Percentiles rank a stretch among this genome's conserved stretches.
Conservation (phyloP, 2,113 vertebrate genomes). For the Xiphophorus couchianus region DNA sequence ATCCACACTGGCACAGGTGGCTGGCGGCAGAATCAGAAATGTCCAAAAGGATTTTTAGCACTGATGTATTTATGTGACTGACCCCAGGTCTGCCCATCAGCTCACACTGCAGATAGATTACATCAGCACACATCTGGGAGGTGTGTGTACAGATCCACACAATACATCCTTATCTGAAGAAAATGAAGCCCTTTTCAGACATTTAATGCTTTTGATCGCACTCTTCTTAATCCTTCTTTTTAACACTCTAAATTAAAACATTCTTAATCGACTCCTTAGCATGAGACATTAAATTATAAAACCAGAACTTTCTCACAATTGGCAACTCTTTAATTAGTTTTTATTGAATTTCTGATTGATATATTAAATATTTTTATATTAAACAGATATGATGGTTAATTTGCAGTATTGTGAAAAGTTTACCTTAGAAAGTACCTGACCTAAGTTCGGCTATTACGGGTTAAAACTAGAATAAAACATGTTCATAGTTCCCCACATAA, state of each 20-base stretch:
- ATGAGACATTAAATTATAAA: too few relatives aligned
- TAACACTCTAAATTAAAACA: neutral
- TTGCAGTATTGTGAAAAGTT: neutral
- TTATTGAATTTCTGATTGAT: neutral
- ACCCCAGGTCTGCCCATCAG: slow-evolving; percentile 33
- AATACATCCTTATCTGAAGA: neutral
- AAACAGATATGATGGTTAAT: neutral
- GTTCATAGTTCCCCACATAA: too few relatives aligned
- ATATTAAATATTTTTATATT: neutral
- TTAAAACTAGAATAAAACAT: neutral
- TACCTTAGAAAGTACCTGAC: neutral
- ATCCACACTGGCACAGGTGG: slow-evolving; percentile 32
- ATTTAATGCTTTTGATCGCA: neutral
- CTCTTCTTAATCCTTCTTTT: neutral
- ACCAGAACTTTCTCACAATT: too few relatives aligned
- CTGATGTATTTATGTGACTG: slow-evolving; percentile 29
- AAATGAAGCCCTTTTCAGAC: slow-evolving; percentile 45
- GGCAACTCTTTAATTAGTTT: neutral
- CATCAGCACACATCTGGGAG: slow-evolving; percentile 14
- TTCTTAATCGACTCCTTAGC: neutral
- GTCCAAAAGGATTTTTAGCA: slow-evolving; percentile 45
- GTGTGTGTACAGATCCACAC: neutral
- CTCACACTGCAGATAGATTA: slow-evolving; percentile 26
- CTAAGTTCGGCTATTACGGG: neutral
- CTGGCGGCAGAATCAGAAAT: slow-evolving; percentile 10